Conservation (phyloP, 2,113 vertebrate species). For the Lamprologus tigripictilis region DNA sequence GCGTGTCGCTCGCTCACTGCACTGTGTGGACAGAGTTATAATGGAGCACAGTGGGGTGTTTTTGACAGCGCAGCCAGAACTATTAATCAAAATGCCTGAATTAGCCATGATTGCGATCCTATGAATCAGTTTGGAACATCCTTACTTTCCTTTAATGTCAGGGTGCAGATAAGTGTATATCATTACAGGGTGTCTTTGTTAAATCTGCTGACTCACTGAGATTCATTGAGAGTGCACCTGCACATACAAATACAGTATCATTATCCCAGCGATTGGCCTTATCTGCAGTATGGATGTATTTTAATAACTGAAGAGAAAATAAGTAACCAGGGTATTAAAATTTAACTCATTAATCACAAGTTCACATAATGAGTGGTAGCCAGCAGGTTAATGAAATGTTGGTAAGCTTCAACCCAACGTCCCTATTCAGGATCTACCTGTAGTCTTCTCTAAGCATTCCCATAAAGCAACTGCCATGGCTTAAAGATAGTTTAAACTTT, state of each 20-base stretch:
- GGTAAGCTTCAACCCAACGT: rapidly evolving
- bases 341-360: neutral
- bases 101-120: neutral
- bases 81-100: neutral
- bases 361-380: neutral
- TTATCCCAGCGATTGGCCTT: neutral
- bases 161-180: neutral
- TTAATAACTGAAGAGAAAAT: neutral
- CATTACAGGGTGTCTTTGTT: neutral
- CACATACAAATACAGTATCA: neutral
- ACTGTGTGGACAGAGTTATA: neutral
- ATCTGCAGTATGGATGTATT: neutral
- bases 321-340: neutral
- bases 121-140: neutral
- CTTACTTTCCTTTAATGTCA: neutral
- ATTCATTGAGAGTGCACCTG: neutral
- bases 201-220: neutral
- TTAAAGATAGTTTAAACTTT: rapidly evolving
- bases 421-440: neutral
- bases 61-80: neutral
- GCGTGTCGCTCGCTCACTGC: neutral
- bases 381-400: neutral
- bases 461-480: neutral
- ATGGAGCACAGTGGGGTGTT: neutral
- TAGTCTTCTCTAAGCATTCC: neutral